These are phyloP conservation scores for Cricetomys ansorgei DNA, from an alignment of 2,113 vertebrate species.

Conservation along the genomic window DNA sequence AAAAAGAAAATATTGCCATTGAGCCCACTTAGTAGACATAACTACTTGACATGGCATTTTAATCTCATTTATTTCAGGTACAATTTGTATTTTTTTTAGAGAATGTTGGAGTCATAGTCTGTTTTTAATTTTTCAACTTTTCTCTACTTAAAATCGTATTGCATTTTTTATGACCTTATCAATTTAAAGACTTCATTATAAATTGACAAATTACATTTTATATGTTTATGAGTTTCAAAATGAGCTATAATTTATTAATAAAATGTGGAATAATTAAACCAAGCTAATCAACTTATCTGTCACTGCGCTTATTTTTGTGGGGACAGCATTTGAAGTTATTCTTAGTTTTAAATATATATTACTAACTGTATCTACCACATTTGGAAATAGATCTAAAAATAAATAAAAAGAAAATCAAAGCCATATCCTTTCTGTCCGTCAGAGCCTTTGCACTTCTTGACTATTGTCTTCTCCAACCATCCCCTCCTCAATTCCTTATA, in stretches of 20 bases:
- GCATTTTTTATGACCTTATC: conserved; percentile 22
- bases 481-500: neutral
- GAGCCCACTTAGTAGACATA: neutral
- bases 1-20: neutral
- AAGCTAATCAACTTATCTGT: neutral
- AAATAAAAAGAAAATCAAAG: neutral
- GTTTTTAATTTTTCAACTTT: conserved; percentile 52
- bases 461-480: too few relatives aligned
- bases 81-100: conserved; percentile 22
- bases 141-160: conserved; percentile 9
- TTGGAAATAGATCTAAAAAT: neutral
- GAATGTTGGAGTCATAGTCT: neutral
- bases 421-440: neutral
- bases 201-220: neutral
- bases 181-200: neutral
- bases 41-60: conserved; percentile 24
- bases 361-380: neutral
- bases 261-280: neutral
- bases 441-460: neutral
- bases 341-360: neutral
- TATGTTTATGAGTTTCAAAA: neutral
- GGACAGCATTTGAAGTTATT: conserved; percentile 3
- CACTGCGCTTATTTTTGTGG: conserved; percentile 2
- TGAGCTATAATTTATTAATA: neutral
- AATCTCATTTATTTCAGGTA: neutral